phyloP scores from a whole-genome alignment of 1,140 invertebrate species.

The Cyphomyrmex costatus region DNA sequence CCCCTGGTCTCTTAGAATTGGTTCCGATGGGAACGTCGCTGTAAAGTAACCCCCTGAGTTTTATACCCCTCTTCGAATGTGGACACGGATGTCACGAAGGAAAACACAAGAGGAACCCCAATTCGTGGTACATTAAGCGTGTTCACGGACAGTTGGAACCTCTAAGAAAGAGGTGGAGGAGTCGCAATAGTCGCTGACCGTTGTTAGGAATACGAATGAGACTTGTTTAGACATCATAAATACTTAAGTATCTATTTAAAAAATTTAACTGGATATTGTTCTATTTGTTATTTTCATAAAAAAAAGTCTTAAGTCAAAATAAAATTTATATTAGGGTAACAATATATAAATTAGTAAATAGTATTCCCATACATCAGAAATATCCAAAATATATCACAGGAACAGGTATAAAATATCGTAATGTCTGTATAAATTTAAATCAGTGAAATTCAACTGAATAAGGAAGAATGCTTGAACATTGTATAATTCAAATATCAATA shows the following conservation, averaged over 20 bases:
- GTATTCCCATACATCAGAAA: no score
- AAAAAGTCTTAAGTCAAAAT: background rate
- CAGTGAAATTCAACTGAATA: no score
- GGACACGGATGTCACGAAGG: constrained; percentile 6
- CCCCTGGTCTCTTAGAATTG: constrained; percentile 17
- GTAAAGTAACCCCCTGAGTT: constrained; percentile 47
- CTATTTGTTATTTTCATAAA: background rate
- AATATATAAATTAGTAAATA: background rate
- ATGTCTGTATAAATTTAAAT: no score
- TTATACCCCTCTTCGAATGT: constrained; percentile 35
- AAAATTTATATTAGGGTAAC: background rate
- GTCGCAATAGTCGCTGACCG: background rate
- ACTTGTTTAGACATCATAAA: background rate
- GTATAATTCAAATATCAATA: no score
- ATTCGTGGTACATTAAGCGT: constrained; percentile 37
- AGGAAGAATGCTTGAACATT: no score
- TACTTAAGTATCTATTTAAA: background rate
- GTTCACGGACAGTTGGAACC: constrained; percentile 51
- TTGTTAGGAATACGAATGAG: background rate
- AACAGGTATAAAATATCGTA: no score
- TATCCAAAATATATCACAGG: no score
- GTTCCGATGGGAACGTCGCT: constrained; percentile 58
- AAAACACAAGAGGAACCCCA: constrained; percentile 31
- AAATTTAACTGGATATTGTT: background rate
- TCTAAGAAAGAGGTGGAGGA: background rate